phyloP scores from a whole-genome alignment of 2,113 vertebrate genomes.

The Rhinichthys klamathensis region DNA sequence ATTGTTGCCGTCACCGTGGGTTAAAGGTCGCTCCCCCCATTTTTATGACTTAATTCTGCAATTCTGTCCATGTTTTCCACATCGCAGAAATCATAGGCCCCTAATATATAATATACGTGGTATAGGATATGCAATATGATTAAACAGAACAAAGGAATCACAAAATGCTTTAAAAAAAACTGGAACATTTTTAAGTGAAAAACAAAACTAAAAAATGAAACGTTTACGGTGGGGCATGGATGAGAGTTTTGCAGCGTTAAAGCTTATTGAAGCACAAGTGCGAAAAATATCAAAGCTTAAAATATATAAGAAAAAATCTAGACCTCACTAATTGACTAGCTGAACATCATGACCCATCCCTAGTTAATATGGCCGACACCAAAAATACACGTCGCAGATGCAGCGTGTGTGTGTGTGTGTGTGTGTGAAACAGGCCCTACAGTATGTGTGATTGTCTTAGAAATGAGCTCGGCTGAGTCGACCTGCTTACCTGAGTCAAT shows the following conservation, averaged over 20 bases:
- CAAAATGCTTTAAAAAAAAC: neutral
- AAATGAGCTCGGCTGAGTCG: slow-evolving; percentile 42
- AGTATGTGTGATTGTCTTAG: neutral
- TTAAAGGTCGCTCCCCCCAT: too few relatives aligned
- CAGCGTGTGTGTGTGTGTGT: neutral
- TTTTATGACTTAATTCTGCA: neutral
- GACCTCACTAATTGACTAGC: slow-evolving; percentile 1
- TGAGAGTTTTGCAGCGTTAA: neutral
- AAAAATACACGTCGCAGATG: neutral
- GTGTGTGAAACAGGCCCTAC: neutral
- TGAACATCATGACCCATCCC: neutral
- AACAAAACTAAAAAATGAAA: neutral
- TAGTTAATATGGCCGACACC: neutral
- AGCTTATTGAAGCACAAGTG: neutral
- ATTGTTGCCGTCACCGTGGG: too few relatives aligned
- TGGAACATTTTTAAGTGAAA: neutral
- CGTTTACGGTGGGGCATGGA: neutral
- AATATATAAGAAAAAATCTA: neutral
- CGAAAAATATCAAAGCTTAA: neutral
- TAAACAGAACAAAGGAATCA: neutral
- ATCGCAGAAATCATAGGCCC: too few relatives aligned
- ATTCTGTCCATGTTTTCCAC: neutral
- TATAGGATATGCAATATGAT: neutral
- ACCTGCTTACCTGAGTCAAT: slow-evolving; percentile 52
- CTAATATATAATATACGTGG: neutral